A percentile compares a stretch with the other conserved stretches of the same genome.
Conservation (phyloP, 2,797 vertebrate genomes). For the Peromyscus eremicus region DNA sequence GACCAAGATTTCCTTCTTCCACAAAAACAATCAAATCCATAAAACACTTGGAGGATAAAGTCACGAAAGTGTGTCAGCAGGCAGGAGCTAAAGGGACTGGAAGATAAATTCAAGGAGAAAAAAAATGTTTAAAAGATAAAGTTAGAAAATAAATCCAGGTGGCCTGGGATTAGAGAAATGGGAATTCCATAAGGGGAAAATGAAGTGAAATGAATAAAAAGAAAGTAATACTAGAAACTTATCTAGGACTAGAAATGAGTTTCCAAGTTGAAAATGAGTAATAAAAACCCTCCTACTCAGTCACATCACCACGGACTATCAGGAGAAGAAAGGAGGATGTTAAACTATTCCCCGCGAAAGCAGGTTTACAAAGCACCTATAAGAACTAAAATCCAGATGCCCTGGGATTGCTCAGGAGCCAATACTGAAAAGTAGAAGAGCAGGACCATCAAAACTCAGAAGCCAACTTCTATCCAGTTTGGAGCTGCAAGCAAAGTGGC, state of each 20-base stretch:
- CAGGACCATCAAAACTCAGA: background rate
- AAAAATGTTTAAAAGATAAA: constrained; percentile 27
- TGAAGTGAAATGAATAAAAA: constrained; percentile 67
- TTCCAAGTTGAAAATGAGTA: constrained; percentile 69
- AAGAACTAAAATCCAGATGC: constrained; percentile 6
- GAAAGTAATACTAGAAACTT: constrained; percentile 63
- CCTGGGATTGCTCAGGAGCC: background rate
- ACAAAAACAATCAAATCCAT: background rate
- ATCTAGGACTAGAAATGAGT: constrained; percentile 61
- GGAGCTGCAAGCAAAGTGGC: background rate
- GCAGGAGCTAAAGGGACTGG: background rate
- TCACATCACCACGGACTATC: constrained; percentile 13
- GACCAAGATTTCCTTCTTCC: background rate
- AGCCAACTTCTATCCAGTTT: background rate
- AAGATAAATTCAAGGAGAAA: constrained; percentile 47
- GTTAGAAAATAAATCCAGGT: constrained; percentile 54
- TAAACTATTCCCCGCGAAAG: constrained; percentile 44
- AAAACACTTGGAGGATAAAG: constrained; percentile 49
- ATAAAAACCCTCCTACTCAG: background rate
- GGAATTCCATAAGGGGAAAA: constrained; percentile 71
- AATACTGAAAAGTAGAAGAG: background rate
- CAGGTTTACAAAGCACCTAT: background rate
- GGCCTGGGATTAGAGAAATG: constrained; percentile 42
- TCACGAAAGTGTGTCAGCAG: background rate
- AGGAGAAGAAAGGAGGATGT: background rate